Base-by-base conservation (phyloP, 2,888 invertebrate species). In the Cartodere bifasciata region DNA sequence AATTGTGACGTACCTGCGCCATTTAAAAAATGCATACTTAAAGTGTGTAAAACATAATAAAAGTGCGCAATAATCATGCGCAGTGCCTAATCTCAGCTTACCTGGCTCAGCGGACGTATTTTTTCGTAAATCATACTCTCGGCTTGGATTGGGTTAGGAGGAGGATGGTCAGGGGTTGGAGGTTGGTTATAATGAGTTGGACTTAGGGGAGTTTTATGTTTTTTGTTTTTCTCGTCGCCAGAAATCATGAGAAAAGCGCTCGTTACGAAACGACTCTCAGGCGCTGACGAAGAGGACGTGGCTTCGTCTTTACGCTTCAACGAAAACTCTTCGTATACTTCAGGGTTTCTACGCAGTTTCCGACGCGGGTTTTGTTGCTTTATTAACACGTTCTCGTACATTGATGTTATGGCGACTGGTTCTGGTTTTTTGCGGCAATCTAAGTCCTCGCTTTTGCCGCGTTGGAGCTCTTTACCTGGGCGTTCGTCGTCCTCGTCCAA, bases 121-220 rank as follows among this genome's bases (percentile, higher is more conserved):
- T 85, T 74, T 55, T 87, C 84, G 53, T 87, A 83, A 48, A 92
- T 92, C 49, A 82, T 79, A 58, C 75, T 76, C 60, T 87, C 84
- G 0, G 92, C 91, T 46, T 88, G 86, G 48, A 74, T 70, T 3
- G 91, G 87, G 6, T 87, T 80, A 0, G 92, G 92, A 2, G 92
- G 91, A 3, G 91, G 90, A 62, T 90, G 90, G 46, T 91, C 90
- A 0, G 91, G 91, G 7, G 91, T 92, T 6, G 91, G 87, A 7
- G 91, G 90, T 60, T 91, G 90, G 30, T 76, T 72, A 50, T 90
- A 90, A 54, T 87, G 84, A 27, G 87, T 85, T 12, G 91, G 91
- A 44, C 87, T 88, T 46, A 84, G 64, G 0, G 91, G 91, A 71
- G 35, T 38, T 38, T 37, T 24, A 20, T 35, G 27, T 7, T 28